phyloP scores from a whole-genome alignment of 2,797 vertebrate species.

The Coendou prehensilis region DNA sequence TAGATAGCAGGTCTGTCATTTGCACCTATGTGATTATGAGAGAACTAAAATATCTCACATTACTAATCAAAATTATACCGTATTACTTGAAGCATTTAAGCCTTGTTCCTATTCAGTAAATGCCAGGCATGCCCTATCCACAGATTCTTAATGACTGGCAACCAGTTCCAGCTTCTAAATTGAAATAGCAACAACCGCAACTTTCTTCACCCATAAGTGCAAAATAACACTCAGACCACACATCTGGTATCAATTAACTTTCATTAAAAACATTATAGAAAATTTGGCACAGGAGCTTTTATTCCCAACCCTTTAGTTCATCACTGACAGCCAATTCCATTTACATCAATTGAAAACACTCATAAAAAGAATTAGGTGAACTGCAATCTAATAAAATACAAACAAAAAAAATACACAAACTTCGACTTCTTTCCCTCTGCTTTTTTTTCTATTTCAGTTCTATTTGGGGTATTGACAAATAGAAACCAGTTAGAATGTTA shows the following conservation, averaged over 20 bases:
- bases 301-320: constrained; percentile 37
- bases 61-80: constrained; percentile 76
- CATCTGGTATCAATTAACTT: constrained; percentile 82
- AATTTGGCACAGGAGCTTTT: constrained; percentile 42
- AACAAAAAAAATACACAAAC: not conserved
- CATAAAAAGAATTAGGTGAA: constrained; percentile 55
- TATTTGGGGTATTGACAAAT: constrained; percentile 32
- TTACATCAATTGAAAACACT: constrained; percentile 65
- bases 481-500: constrained; percentile 44
- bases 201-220: constrained; percentile 61
- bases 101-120: constrained; percentile 66
- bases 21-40: constrained; percentile 55
- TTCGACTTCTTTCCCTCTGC: not conserved
- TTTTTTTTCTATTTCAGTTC: not conserved
- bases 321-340: constrained; percentile 59
- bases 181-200: constrained; percentile 64
- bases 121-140: constrained; percentile 35
- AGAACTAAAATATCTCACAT: constrained; percentile 69
- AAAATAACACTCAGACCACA: constrained; percentile 41
- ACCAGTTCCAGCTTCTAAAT: constrained; percentile 57
- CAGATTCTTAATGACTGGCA: constrained; percentile 67
- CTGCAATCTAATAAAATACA: constrained; percentile 3
- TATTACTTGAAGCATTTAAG: constrained; percentile 60
- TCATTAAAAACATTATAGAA: constrained; percentile 79
- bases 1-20: not conserved